Percentiles rank a stretch among this genome's conserved stretches.
Conservation (phyloP, 2,888 invertebrate species). For the Bibio marci region DNA sequence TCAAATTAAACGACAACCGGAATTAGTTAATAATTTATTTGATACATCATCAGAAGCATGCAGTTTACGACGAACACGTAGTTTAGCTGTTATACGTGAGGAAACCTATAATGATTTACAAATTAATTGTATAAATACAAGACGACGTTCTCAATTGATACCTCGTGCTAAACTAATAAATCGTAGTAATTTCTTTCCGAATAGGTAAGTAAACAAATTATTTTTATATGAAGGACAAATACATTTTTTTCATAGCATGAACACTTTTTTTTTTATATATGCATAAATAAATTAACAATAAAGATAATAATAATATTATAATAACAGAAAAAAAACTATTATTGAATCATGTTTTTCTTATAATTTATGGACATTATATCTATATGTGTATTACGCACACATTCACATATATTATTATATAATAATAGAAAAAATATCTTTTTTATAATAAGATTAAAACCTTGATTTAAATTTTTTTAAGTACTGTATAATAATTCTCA, state of each 20-base stretch:
- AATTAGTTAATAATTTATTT: constrained; percentile 3
- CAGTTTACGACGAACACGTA: constrained; percentile 48
- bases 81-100: constrained; percentile 60
- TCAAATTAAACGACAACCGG: constrained; percentile 3
- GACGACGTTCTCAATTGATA: constrained; percentile 57
- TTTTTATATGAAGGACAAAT: not conserved
- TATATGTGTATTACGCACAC: no score
- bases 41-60: constrained; percentile 25
- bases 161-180: constrained; percentile 65
- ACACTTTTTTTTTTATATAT: not conserved
- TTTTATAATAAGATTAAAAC: no score
- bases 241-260: not conserved
- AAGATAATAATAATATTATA: no score
- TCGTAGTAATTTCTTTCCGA: constrained; percentile 33
- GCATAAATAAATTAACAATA: no score
- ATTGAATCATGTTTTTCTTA: no score
- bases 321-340: no score
- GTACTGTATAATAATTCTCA: no score
- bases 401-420: no score
- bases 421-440: no score
- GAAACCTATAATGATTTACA: constrained; percentile 55
- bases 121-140: constrained; percentile 42
- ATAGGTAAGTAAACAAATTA: not conserved
- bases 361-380: no score
- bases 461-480: no score